phyloP scores from a whole-genome alignment of 92 coral and sea anemone species.

The Parazoanthus darwini region DNA sequence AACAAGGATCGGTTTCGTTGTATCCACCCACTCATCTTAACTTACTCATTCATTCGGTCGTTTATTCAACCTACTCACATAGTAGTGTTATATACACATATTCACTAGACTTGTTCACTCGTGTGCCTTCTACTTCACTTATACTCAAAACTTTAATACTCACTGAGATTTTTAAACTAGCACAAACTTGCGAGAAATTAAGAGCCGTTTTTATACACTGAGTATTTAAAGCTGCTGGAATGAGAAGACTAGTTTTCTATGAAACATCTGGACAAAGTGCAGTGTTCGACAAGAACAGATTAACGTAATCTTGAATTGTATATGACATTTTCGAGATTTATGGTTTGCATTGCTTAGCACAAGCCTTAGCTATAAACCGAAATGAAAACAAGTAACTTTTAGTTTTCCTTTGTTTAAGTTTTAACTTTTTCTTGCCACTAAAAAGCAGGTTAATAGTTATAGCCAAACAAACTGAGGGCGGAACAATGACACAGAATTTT shows the following conservation, averaged over 20 bases:
- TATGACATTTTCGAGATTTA: neutral
- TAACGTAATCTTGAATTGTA: neutral
- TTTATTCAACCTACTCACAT: neutral
- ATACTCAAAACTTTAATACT: neutral
- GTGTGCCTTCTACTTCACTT: neutral
- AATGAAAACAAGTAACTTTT: neutral
- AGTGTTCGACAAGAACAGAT: neutral
- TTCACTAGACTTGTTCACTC: neutral
- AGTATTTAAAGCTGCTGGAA: neutral
- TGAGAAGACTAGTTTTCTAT: neutral
- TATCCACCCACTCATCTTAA: neutral
- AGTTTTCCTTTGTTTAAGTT: neutral
- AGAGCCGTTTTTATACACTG: neutral
- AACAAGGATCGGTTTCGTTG: neutral
- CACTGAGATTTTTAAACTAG: neutral
- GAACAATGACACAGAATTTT: neutral
- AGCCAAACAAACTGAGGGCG: neutral
- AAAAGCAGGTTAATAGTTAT: neutral
- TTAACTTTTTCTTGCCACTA: neutral
- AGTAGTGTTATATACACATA: neutral
- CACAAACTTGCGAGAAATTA: neutral
- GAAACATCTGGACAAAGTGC: neutral
- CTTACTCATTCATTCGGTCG: no score
- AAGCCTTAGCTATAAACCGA: neutral
- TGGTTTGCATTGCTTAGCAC: neutral